Evolutionary conservation across 2,797 vertebrate genomes (phyloP).

Genomic region (Simalia tracyae): DNA sequence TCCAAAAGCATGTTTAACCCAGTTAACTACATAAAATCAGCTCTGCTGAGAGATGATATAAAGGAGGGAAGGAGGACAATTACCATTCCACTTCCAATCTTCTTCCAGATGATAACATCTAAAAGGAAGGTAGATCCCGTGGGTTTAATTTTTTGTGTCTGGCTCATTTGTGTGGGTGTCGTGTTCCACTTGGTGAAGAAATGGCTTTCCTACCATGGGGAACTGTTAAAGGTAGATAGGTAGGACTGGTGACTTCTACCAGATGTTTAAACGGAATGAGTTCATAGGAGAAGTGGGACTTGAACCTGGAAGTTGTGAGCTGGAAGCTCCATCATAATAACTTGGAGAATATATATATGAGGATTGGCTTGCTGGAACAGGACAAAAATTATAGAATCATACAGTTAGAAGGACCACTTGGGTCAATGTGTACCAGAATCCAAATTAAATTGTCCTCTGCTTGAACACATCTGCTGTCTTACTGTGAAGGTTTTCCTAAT

Average conservation of each 20-base stretch:
- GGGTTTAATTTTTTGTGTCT: background rate
- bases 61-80: background rate
- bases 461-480: background rate
- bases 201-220: background rate
- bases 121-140: too few species aligned
- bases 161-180: background rate
- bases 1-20: background rate
- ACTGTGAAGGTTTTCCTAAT: too few species aligned
- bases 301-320: background rate
- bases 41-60: background rate
- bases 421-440: background rate
- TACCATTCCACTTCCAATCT: background rate
- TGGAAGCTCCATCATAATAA: background rate
- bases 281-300: too few species aligned
- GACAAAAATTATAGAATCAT: background rate
- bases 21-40: too few species aligned
- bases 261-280: too few species aligned
- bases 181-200: background rate
- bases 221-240: background rate
- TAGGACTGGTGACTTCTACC: background rate
- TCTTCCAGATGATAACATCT: background rate
- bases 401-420: background rate
- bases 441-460: background rate
- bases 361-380: background rate
- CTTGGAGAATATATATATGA: background rate